Evolutionary conservation across 2,113 vertebrate species (phyloP), one percentile per base, ranked within the genome.

Genomic region (Apodemus sylvaticus): DNA sequence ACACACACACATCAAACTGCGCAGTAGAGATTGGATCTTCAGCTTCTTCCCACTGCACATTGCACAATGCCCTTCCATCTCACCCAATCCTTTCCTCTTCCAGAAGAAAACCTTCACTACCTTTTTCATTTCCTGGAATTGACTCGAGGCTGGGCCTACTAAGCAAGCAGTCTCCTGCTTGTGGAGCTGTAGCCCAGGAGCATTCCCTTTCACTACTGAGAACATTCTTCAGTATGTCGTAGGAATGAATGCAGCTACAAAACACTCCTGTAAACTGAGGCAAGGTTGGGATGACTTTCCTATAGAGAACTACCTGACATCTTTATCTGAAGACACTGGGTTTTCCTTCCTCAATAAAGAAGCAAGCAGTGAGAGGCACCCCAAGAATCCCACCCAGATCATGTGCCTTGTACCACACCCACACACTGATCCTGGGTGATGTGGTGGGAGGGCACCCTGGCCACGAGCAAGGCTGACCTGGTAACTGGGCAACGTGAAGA

Each of bases 231-330:
- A 34, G 1, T 36, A 29, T 19, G 26, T 73, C 31, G 39, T 62
- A 42, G 34, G 13, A 29, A 79, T 11, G 11, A 42, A 91, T 95
- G 48, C 39, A 26, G 94, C 12, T 42, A 53, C 4, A 64, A 45
- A 64, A 10, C 16, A 66, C 1, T 4, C 60, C 51, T 12, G 42
- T 83, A 60, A 34, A 7, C n/a, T 16, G 24, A 1, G 78, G 86
- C 58, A 20, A 39, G 39, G 42, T 90, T 53, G 60, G 16, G 86
- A 24, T 45, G n/a, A 5, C 74, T 91, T 97, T 93, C 60, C 85
- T 94, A 64, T 29, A 74, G 48, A 94, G 89, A 74, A 91, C 48
- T 83, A 0, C 60, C 64, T 19, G 86, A 97, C 48, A 7, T 71
- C 39, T 53, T 22, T 55, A 55, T 55, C 62, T 29, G 26, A 51